phyloP scores from a whole-genome alignment of 2,113 vertebrate species.

The Xenopus borealis region DNA sequence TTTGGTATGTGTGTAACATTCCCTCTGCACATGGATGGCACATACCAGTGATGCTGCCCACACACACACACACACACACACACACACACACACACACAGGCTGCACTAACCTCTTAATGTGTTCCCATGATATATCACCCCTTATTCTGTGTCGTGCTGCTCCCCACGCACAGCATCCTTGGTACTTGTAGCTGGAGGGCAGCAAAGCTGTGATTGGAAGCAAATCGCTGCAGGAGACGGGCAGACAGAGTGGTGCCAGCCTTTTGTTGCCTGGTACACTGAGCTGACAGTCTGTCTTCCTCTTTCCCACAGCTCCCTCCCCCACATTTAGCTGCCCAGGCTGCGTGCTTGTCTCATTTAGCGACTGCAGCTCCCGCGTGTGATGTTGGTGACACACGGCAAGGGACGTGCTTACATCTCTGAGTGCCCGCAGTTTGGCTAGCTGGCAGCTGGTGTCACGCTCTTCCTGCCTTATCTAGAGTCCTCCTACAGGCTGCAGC shows the following conservation, averaged over 20 bases:
- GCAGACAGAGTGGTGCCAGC: slow-evolving; percentile 41
- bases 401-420: slow-evolving; percentile 9
- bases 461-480: background rate
- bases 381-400: slow-evolving; percentile 21
- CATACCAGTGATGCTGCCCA: slow-evolving; percentile 6
- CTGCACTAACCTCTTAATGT: background rate
- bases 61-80: too few species aligned
- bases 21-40: background rate
- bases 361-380: slow-evolving; percentile 12
- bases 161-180: slow-evolving; percentile 41
- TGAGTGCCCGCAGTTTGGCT: slow-evolving; percentile 18
- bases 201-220: slow-evolving; percentile 24
- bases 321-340: slow-evolving; percentile 34
- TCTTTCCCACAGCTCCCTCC: slow-evolving; percentile 43
- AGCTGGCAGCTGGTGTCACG: background rate
- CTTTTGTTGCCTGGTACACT: slow-evolving; percentile 44
- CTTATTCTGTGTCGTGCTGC: slow-evolving; percentile 7
- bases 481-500: slow-evolving; percentile 22
- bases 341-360: slow-evolving; percentile 11
- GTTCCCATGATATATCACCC: slow-evolving; percentile 15
- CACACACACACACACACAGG: too few species aligned
- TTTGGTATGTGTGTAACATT: background rate
- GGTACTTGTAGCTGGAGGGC: slow-evolving; percentile 32
- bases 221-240: slow-evolving; percentile 41
- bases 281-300: slow-evolving; percentile 47